These are phyloP conservation scores for Timandra comae DNA, from an alignment of 2,888 invertebrate genomes.

Conservation along the genomic window DNA sequence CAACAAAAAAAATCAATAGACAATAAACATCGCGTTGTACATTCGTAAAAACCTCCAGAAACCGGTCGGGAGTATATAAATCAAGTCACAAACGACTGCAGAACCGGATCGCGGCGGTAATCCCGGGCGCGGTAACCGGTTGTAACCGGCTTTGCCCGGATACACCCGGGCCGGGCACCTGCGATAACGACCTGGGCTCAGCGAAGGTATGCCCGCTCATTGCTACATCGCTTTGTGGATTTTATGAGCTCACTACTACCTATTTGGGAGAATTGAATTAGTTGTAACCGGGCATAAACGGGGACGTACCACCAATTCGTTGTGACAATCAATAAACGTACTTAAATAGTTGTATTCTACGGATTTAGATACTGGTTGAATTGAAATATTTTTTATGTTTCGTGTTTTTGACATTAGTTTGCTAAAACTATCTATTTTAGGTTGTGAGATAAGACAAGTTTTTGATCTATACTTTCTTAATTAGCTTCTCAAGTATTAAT, in stretches of 20 bases:
- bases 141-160: slow-evolving; percentile 54
- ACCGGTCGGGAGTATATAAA: slow-evolving; percentile 49
- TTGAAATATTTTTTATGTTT: no score
- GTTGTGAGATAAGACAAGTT: no score
- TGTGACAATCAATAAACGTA: no score
- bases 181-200: slow-evolving; percentile 57
- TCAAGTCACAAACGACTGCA: slow-evolving; percentile 61
- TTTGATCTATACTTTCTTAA: no score
- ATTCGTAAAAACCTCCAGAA: slow-evolving; percentile 26
- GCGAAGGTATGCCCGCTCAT: slow-evolving; percentile 18
- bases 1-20: slow-evolving; percentile 4
- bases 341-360: no score
- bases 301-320: no score
- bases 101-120: slow-evolving; percentile 66
- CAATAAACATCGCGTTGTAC: slow-evolving; percentile 5
- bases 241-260: slow-evolving; percentile 10
- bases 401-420: no score
- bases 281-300: slow-evolving; percentile 3
- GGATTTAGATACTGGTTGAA: no score
- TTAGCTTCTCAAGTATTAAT: no score
- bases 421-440: no score
- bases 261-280: slow-evolving; percentile 14
- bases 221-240: slow-evolving; percentile 12
- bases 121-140: slow-evolving; percentile 60
- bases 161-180: slow-evolving; percentile 59